A percentile compares a stretch with the other conserved stretches of the same genome.
phyloP scores from a whole-genome alignment of 2,113 vertebrate species.

The Cavia aperea region DNA sequence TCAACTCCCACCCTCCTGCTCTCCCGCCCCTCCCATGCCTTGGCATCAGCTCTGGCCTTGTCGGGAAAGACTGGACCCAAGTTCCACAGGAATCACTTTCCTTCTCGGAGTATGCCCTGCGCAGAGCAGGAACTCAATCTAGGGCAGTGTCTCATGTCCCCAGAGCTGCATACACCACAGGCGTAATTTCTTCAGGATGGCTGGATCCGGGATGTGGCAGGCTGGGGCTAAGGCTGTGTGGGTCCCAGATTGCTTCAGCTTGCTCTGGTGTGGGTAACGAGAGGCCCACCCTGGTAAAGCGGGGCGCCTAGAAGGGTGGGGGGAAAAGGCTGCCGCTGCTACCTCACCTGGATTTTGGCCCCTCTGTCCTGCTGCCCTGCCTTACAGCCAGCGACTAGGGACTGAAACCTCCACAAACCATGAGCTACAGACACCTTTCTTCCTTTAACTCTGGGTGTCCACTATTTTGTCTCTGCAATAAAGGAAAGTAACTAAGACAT shows the following conservation, averaged over 20 bases:
- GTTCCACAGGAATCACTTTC: not conserved
- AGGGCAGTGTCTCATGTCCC: not conserved
- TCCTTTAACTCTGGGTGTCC: not conserved
- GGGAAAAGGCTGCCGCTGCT: not conserved
- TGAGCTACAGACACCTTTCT: not conserved
- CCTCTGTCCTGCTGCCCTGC: not conserved
- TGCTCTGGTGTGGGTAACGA: not conserved
- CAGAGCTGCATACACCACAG: not conserved
- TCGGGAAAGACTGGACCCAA: rapidly evolving
- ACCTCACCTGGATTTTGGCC: not conserved
- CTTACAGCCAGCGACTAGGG: not conserved
- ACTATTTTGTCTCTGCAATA: not conserved
- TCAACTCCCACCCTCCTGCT: not conserved
- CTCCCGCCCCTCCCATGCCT: not conserved
- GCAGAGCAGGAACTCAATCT: not conserved
- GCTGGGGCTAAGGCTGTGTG: not conserved
- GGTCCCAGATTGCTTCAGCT: not conserved
- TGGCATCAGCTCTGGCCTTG: not conserved
- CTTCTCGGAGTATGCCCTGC: not conserved
- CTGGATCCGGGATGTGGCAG: not conserved
- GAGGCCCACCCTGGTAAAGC: not conserved
- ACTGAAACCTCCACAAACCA: not conserved
- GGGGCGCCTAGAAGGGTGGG: not conserved
- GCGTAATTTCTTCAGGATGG: not conserved
- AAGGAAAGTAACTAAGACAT: not conserved